Evolutionary conservation across 2,797 vertebrate species (phyloP).

Genomic region (Xiphophorus birchmanni): DNA sequence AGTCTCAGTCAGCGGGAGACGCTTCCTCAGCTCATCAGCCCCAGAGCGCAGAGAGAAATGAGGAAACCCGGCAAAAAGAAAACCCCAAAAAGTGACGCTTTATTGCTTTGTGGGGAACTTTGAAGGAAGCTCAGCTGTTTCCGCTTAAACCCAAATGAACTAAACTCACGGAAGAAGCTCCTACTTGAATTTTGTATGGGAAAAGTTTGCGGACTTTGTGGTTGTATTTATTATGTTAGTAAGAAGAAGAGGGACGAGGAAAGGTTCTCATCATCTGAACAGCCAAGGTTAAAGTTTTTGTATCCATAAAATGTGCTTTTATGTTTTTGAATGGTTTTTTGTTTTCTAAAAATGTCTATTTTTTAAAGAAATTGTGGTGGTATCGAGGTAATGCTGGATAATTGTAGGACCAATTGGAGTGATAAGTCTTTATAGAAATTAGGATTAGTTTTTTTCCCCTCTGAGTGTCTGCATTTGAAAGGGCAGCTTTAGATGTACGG

Average conservation of each 20-base stretch:
- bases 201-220: constrained; percentile 54
- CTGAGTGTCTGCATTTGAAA: constrained; percentile 28
- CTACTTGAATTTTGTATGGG: constrained; percentile 79
- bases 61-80: constrained; percentile 36
- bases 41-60: constrained; percentile 27
- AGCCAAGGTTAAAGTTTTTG: constrained; percentile 67
- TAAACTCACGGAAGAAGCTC: constrained; percentile 37
- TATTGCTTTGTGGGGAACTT: background rate
- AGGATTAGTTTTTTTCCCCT: background rate
- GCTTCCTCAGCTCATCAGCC: constrained; percentile 22
- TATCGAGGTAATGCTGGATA: constrained; percentile 45
- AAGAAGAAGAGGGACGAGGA: constrained; percentile 62
- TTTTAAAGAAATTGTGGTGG: constrained; percentile 59
- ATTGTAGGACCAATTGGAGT: constrained; percentile 68
- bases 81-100: constrained; percentile 52
- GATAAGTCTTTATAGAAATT: constrained; percentile 33
- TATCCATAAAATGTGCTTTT: constrained; percentile 69
- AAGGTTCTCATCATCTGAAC: constrained; percentile 52
- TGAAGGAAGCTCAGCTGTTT: constrained; percentile 19
- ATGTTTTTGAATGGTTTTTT: constrained; percentile 61
- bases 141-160: constrained; percentile 1
- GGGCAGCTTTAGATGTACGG: constrained; percentile 35
- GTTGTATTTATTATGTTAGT: constrained; percentile 88
- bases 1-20: constrained; percentile 28
- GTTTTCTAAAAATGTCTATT: constrained; percentile 72